Evolutionary conservation across 2,888 invertebrate species (phyloP), one percentile per base, ranked within the genome.

Genomic region (Lasioglossum lativentre): DNA sequence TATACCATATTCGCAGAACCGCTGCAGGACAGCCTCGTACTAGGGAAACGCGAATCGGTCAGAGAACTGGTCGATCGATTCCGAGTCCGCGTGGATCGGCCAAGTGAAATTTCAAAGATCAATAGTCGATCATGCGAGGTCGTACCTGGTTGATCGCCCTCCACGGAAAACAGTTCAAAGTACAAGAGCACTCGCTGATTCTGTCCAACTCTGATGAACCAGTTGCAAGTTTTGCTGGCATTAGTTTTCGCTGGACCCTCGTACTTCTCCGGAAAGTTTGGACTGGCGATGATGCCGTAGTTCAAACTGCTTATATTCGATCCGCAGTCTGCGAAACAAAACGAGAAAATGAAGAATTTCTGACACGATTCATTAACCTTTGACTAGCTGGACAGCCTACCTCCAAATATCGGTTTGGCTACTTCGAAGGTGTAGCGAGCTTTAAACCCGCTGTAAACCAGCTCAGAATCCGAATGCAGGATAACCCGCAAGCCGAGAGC

Each of bases 371-470:
- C 42, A 4, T 45, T 14, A 34, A 34, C 42, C 14, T 42, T 42
- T 3, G 45, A 45, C 45, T 45, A 16, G 45, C 45, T 45, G 45
- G 52, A 10, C 52, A 52, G 52, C 10, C n/a, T 93, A 96, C 96
- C 96, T 94, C 98, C 98, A 94, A 98, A 98, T 94, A 98, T 98
- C 59, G 98, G 97, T 95, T 98, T 98, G 87, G 98, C 98, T 68
- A 97, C 96, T 96, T 99, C 98, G 95, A 99, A 99, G 92, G 98
- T 97, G 95, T 99, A 99, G 92, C 98, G 96, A 23, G 99, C 99
- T 95, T 98, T 99, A 95, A 99, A 99, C 42, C 99, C 99, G 92
- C 98, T 99, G 90, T 97, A 98, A 75, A 99, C 98, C 82, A 97
- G 97, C 90, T 97, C 97, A 45, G 96, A 96, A 95, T 99, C 98